Base-by-base conservation (phyloP, 2,888 invertebrate genomes). In the Drosophila robusta region DNA sequence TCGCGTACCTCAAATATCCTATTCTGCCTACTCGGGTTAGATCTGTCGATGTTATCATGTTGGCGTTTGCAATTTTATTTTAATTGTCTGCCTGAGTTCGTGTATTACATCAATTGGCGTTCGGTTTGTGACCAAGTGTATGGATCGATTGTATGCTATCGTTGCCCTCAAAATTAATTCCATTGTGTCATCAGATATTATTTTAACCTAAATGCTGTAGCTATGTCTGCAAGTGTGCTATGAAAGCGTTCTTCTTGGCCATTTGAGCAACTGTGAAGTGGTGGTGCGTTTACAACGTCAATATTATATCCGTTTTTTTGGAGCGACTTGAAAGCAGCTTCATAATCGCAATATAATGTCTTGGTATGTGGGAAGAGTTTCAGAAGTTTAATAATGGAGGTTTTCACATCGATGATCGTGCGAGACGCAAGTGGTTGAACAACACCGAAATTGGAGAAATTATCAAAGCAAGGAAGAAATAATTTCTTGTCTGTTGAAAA, bases 191-290 rank as follows among this genome's bases (percentile, higher is more conserved):
- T 34, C 32, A 47, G 24, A 3, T 5, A 24, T 39, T 29, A n/a
- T 29, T 56, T 56, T n/a, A n/a, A n/a, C n/a, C n/a, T n/a, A 26
- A 47, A 39, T 39, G 47, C n/a, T n/a, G n/a, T n/a, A n/a, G n/a
- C 46, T 22, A 56, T 56, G n/a, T 56, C 41, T 3, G 16, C 47
- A 38, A 49, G 24, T n/a, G 57, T 49, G 41, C 42, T 32, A 26
- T 58, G 57, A 34, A 58, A 58, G 18, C 47, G 41, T n/a, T 57
- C 57, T 11, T 41, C 47, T 32, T 57, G 41, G 7, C 57, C 57
- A 32, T 57, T 57, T 18, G 47, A 56, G 16, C n/a, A 39, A 16
- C 56, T 47, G 18, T 56, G 56, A 11, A 47, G 56, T n/a, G n/a
- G n/a, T n/a, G n/a, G n/a, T n/a, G n/a, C n/a, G n/a, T n/a, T n/a